phyloP scores from a whole-genome alignment of 2,113 vertebrate species.

The Passer domesticus region DNA sequence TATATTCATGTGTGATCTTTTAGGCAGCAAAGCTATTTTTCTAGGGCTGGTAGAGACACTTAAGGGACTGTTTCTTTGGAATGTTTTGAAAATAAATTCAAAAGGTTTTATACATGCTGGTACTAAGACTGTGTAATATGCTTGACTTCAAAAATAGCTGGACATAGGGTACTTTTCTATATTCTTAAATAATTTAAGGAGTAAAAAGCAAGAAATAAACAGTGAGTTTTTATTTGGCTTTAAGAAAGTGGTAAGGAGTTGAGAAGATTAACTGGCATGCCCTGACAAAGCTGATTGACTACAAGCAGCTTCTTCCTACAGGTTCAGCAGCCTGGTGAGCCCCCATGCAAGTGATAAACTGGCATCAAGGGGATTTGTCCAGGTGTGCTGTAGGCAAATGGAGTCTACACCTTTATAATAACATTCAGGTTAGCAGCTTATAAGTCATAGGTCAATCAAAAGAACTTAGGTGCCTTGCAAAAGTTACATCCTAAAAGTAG shows the following conservation, averaged over 20 bases:
- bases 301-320: not conserved
- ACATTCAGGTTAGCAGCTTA: not conserved
- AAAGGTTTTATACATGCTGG: not conserved
- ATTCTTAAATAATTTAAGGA: not conserved
- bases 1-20: not conserved
- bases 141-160: not conserved
- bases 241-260: not conserved
- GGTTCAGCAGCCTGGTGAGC: not conserved
- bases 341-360: not conserved
- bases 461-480: not conserved
- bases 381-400: not conserved
- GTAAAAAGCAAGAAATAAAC: not conserved
- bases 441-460: not conserved
- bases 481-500: not conserved
- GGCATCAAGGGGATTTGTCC: not conserved
- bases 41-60: not conserved
- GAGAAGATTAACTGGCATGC: not conserved
- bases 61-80: not conserved
- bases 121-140: not conserved
- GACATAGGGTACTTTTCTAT: not conserved
- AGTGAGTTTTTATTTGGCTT: not conserved
- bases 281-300: not conserved
- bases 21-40: not conserved
- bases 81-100: not conserved
- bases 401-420: not conserved